Conservation (phyloP, 2,888 invertebrate genomes). For the Leptogaster cylindrica region DNA sequence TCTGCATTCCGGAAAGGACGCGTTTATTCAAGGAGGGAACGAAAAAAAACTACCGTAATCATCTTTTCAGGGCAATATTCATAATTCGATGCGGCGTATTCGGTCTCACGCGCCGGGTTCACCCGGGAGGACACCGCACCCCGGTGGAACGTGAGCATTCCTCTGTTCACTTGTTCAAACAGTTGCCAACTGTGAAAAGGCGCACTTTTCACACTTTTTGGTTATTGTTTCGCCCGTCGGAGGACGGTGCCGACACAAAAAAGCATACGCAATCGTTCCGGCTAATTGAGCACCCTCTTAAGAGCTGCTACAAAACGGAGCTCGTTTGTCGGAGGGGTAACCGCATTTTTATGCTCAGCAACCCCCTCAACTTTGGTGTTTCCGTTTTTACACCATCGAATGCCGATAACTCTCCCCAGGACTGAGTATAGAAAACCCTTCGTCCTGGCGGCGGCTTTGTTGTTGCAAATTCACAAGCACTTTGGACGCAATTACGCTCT, state of each 20-base stretch:
- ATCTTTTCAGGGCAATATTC: conserved; percentile 21
- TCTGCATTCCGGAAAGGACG: conserved; percentile 22
- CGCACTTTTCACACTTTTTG: conserved; percentile 45
- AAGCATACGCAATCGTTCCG: conserved; percentile 52
- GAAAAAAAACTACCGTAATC: conserved; percentile 7
- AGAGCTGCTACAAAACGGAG: conserved; percentile 51
- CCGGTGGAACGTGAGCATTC: not conserved
- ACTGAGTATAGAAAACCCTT: not conserved
- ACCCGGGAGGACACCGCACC: not conserved
- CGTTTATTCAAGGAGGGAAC: not conserved
- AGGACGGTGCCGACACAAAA: conserved; percentile 10
- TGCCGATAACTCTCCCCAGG: not conserved
- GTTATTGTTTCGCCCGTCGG: conserved; percentile 42
- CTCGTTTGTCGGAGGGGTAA: conserved; percentile 8
- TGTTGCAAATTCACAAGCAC: conserved; percentile 23
- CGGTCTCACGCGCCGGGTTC: conserved; percentile 40
- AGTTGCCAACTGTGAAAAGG: conserved; percentile 18
- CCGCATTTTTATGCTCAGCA: conserved; percentile 9
- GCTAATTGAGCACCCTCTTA: conserved; percentile 62
- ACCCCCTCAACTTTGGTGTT: not conserved
- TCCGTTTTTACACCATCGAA: not conserved
- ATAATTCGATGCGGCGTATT: conserved; percentile 44
- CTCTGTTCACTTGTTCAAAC: conserved; percentile 30
- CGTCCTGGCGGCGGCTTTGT: conserved; percentile 20
- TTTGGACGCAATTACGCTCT: conserved; percentile 48